phyloP scores from a whole-genome alignment of 2,888 invertebrate genomes.

The Quadroppia sp. region DNA sequence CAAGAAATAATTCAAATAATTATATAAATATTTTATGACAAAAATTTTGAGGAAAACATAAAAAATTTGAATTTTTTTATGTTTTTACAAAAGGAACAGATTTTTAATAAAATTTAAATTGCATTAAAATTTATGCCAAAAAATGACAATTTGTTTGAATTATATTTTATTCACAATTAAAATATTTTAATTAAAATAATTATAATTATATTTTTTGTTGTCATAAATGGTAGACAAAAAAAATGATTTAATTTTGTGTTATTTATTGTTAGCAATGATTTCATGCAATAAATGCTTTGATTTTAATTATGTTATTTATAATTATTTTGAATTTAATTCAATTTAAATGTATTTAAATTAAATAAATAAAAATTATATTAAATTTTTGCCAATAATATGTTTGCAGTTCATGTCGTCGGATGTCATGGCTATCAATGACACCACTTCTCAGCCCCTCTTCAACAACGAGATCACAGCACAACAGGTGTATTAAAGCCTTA shows the following conservation, averaged over 20 bases:
- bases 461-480: background rate
- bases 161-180: background rate
- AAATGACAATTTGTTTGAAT: background rate
- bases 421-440: background rate
- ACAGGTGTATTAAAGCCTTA: too few relatives aligned
- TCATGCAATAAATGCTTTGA: background rate
- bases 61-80: too few relatives aligned
- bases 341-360: background rate
- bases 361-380: background rate
- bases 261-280: too few relatives aligned
- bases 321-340: background rate
- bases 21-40: too few relatives aligned
- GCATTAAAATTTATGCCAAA: background rate
- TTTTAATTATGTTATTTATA: background rate
- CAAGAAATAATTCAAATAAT: too few relatives aligned
- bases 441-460: background rate
- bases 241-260: too few relatives aligned
- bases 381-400: constrained; percentile 14
- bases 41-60: too few relatives aligned
- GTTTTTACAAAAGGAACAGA: too few relatives aligned
- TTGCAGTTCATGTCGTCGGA: constrained; percentile 17
- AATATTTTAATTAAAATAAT: too few relatives aligned
- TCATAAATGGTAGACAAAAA: too few relatives aligned
- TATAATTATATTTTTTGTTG: too few relatives aligned
- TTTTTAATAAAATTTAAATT: background rate